Evolutionary conservation across 2,113 vertebrate species (phyloP).

Genomic region (Oophaga pumilio): DNA sequence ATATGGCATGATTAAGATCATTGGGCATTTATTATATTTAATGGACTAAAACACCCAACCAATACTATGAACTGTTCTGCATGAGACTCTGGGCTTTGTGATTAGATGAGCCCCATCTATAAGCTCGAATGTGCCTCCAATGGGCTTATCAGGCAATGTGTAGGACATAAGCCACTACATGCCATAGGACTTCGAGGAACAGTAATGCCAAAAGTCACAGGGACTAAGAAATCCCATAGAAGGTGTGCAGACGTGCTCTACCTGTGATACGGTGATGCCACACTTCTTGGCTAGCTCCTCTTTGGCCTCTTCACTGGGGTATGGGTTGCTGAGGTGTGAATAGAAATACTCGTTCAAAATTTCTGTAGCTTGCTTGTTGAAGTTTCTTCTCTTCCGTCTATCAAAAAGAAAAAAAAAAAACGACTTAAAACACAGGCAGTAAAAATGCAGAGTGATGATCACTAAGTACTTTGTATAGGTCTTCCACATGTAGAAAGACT

Average conservation of each 20-base stretch:
- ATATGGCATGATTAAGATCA: not conserved
- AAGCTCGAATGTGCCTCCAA: not conserved
- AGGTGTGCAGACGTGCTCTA: conserved; percentile 63
- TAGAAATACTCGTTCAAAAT: conserved; percentile 99
- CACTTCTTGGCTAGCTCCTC: conserved; percentile 99
- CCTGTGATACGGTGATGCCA: conserved; percentile 98
- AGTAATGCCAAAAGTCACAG: not conserved
- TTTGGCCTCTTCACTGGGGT: conserved; percentile 99
- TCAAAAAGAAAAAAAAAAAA: not conserved
- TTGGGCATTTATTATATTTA: not conserved
- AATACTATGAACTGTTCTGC: not conserved
- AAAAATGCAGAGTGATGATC: no score
- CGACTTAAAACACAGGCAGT: not conserved
- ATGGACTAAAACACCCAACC: not conserved
- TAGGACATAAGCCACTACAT: not conserved
- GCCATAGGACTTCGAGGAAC: not conserved
- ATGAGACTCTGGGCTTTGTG: not conserved
- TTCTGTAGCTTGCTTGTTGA: conserved; percentile 99
- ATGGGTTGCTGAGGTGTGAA: conserved; percentile 99
- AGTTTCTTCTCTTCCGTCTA: conserved; percentile 98
- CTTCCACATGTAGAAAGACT: no score
- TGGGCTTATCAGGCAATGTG: not conserved
- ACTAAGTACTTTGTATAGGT: no score
- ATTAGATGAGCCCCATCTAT: not conserved
- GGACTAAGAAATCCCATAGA: not conserved